Evolutionary conservation across 2,888 invertebrate species (phyloP).

Genomic region (Dione vanillae): DNA sequence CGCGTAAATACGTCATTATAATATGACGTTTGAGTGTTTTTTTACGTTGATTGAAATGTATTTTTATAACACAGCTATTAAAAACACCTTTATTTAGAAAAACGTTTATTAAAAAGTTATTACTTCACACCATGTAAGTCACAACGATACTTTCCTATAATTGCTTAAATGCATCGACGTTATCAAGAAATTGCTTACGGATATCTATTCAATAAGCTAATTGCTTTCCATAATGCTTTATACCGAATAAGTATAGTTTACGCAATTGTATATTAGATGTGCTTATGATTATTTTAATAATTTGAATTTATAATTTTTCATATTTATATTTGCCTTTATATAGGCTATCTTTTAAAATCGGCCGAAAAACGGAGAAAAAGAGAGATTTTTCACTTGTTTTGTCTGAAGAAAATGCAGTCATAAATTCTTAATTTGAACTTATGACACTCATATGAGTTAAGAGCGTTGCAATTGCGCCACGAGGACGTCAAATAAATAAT

Average conservation of each 20-base stretch:
- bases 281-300: background rate
- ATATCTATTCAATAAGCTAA: slow-evolving; percentile 7
- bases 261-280: background rate
- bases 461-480: no score
- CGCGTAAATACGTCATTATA: background rate
- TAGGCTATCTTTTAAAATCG: no score
- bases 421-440: no score
- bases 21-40: slow-evolving; percentile 14
- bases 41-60: no score
- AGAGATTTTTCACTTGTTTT: no score
- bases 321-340: no score
- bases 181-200: background rate
- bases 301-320: no score
- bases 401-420: no score
- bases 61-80: background rate
- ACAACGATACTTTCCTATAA: background rate
- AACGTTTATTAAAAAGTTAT: background rate
- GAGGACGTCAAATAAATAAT: no score
- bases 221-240: background rate
- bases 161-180: background rate
- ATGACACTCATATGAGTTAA: no score
- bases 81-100: slow-evolving; percentile 1
- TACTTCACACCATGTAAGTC: background rate
- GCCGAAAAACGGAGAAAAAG: no score
- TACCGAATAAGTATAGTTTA: background rate